phyloP scores from a whole-genome alignment of 1,140 invertebrate species.

The Druon quercuslanigerum region DNA sequence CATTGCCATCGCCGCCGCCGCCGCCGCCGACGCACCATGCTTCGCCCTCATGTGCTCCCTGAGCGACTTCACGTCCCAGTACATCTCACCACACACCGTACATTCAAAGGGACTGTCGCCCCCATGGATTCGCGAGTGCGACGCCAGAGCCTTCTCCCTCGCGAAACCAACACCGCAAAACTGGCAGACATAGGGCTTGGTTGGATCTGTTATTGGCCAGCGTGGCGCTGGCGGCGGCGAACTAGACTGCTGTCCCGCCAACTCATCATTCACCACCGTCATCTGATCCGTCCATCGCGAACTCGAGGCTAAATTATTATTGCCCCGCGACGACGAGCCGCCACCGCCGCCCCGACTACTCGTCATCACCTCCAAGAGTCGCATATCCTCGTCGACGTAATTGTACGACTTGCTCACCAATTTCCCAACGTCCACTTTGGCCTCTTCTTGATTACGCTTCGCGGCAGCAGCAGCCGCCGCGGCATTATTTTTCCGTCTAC shows the following conservation, averaged over 20 bases:
- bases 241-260: too few species aligned
- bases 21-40: slow-evolving; percentile 72
- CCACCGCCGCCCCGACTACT: slow-evolving; percentile 53
- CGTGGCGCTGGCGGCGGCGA: slow-evolving; percentile 58
- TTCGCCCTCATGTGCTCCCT: slow-evolving; percentile 80
- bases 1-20: slow-evolving; percentile 74
- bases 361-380: slow-evolving; percentile 71
- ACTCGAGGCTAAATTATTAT: slow-evolving; percentile 73
- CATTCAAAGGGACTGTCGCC: slow-evolving; percentile 87
- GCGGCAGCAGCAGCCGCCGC: slow-evolving; percentile 36
- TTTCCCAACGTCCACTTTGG: slow-evolving; percentile 61
- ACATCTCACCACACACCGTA: slow-evolving; percentile 85
- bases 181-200: slow-evolving; percentile 87
- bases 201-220: slow-evolving; percentile 82
- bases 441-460: slow-evolving; percentile 57
- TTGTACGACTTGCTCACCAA: slow-evolving; percentile 68
- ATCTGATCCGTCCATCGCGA: slow-evolving; percentile 65
- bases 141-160: slow-evolving; percentile 86
- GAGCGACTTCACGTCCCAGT: slow-evolving; percentile 83
- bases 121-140: slow-evolving; percentile 83
- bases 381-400: slow-evolving; percentile 73
- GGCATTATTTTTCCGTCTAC: slow-evolving; percentile 61
- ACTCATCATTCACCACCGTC: slow-evolving; percentile 54
- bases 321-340: slow-evolving; percentile 63
- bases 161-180: slow-evolving; percentile 87